These are phyloP conservation scores for Noctua janthe DNA, from an alignment of 2,888 invertebrate genomes.

Conservation along the genomic window DNA sequence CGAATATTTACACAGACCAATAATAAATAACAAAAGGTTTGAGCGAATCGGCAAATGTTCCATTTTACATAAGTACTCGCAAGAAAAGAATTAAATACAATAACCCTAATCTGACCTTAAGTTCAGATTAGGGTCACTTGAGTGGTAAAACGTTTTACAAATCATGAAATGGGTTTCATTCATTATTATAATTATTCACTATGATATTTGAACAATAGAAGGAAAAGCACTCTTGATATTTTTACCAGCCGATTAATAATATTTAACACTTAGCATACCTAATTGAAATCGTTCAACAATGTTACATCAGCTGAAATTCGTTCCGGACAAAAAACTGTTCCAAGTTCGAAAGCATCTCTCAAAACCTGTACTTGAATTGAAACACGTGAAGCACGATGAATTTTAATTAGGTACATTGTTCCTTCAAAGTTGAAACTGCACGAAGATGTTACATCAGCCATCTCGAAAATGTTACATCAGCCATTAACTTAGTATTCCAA, in stretches of 20 bases:
- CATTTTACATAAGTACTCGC: constrained; percentile 1
- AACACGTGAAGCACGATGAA: constrained; percentile 18
- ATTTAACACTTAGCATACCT: not conserved
- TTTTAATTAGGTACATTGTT: constrained; percentile 11
- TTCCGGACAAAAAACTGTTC: not conserved
- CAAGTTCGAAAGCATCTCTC: constrained; percentile 28
- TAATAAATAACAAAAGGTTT: constrained; percentile 6
- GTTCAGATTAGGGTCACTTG: constrained; percentile 14
- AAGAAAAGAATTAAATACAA: constrained; percentile 32
- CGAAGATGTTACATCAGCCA: constrained; percentile 14
- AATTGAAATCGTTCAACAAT: constrained; percentile 24
- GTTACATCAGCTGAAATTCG: constrained; percentile 43
- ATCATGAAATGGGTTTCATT: not conserved
- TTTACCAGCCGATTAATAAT: not conserved
- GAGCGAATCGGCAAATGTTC: constrained; percentile 38
- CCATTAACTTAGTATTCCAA: not conserved
- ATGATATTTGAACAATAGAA: not conserved
- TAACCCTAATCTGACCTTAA: constrained; percentile 22
- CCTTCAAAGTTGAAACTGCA: constrained; percentile 23
- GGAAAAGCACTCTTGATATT: constrained; percentile 13
- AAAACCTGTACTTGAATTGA: constrained; percentile 27
- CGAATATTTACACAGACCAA: constrained; percentile 1
- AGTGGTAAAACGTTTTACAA: not conserved
- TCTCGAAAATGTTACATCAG: constrained; percentile 8
- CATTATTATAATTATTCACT: not conserved